These are phyloP conservation scores for Oligia fasciuncula DNA, from an alignment of 2,888 invertebrate genomes.

Conservation along the genomic window DNA sequence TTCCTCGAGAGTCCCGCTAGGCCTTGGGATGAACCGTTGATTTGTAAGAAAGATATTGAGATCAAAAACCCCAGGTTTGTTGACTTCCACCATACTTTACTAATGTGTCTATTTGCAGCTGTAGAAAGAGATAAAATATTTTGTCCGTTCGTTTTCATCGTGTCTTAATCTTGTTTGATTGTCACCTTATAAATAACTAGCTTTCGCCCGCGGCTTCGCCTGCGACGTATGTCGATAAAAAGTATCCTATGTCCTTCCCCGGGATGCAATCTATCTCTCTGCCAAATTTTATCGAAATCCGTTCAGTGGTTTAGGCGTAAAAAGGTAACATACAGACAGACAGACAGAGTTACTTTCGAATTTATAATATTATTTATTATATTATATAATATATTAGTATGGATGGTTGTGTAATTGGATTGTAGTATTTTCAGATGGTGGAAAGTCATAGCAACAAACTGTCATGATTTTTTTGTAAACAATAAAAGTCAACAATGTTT, in stretches of 20 bases:
- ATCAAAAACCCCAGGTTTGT: slow-evolving; percentile 77
- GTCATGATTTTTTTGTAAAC: slow-evolving; percentile 14
- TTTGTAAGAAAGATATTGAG: slow-evolving; percentile 78
- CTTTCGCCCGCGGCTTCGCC: too few relatives aligned
- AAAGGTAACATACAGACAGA: too few relatives aligned
- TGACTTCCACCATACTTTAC: slow-evolving; percentile 1
- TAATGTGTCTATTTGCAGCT: not conserved
- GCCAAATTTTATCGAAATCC: too few relatives aligned
- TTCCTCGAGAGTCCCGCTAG: slow-evolving; percentile 89
- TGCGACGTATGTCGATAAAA: too few relatives aligned
- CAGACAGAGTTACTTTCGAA: too few relatives aligned
- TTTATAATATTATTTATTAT: too few relatives aligned
- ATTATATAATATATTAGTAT: too few relatives aligned
- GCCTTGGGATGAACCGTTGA: slow-evolving; percentile 91
- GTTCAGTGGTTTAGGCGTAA: too few relatives aligned
- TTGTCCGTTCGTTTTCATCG: not conserved
- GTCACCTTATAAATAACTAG: slow-evolving; percentile 15
- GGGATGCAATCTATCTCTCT: too few relatives aligned
- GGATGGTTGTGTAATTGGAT: slow-evolving; percentile 7
- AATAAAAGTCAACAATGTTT: slow-evolving; percentile 15
- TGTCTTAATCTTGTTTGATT: slow-evolving; percentile 7
- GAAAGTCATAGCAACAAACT: slow-evolving; percentile 3
- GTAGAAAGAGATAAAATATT: not conserved
- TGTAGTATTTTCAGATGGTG: slow-evolving; percentile 12
- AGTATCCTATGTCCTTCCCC: too few relatives aligned